Conservation (phyloP, 2,797 vertebrate species). For the Atherinosoma microstoma region DNA sequence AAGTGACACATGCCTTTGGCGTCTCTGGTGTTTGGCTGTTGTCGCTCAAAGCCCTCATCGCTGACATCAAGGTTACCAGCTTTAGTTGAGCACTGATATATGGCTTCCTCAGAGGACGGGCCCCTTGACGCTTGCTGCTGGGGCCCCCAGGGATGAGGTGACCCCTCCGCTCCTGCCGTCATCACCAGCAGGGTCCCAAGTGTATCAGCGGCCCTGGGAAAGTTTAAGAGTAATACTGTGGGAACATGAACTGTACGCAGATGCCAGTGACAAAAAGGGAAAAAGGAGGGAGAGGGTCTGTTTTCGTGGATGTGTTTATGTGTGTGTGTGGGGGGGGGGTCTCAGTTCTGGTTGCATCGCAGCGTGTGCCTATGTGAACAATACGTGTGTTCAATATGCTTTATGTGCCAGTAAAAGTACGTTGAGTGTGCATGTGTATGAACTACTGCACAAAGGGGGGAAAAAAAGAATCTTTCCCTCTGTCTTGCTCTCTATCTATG, state of each 20-base stretch:
- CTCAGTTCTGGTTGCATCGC: background rate
- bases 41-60: slow-evolving; percentile 40
- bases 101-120: slow-evolving; percentile 54
- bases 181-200: slow-evolving; percentile 72
- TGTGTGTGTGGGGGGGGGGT: slow-evolving; percentile 18
- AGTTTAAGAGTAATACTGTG: slow-evolving; percentile 79
- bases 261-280: slow-evolving; percentile 56
- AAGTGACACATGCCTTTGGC: slow-evolving; percentile 58
- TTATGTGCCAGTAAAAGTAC: slow-evolving; percentile 23
- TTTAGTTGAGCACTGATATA: slow-evolving; percentile 57
- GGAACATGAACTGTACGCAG: slow-evolving; percentile 79
- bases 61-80: slow-evolving; percentile 52
- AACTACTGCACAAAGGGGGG: background rate
- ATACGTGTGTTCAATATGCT: slow-evolving; percentile 4
- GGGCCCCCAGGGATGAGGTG: slow-evolving; percentile 53
- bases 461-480: slow-evolving; percentile 31
- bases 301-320: slow-evolving; percentile 35
- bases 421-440: slow-evolving; percentile 16
- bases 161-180: slow-evolving; percentile 54
- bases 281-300: slow-evolving; percentile 20
- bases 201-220: slow-evolving; percentile 84
- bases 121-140: slow-evolving; percentile 17
- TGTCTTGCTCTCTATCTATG: slow-evolving; percentile 36
- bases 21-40: slow-evolving; percentile 40
- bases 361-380: slow-evolving; percentile 21